Base-by-base conservation (phyloP, 2,113 vertebrate genomes). In the Trinectes maculatus region DNA sequence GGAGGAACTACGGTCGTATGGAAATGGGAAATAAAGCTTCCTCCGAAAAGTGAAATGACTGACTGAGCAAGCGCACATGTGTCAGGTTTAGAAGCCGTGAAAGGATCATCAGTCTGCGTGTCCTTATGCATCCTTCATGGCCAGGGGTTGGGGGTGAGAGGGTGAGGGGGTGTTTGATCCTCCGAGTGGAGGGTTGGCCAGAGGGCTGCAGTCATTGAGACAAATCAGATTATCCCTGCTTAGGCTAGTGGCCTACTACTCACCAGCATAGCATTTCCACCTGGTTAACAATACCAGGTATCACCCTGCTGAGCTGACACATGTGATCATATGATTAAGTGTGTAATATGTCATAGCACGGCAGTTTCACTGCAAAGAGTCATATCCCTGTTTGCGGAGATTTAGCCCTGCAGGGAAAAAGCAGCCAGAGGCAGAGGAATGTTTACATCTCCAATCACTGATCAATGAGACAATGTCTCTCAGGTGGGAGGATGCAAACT, bases 181-280 rank as follows among this genome's bases (percentile, higher is more conserved):
- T 59, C 66, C 25, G 28, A 24, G 22, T 63, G 52, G 74, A 71
- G 64, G 52, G 26, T 54, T 66, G 60, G 52, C 62, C 54, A 22
- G 33, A 64, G 53, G 59, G 57, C 54, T 64, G 61, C 52, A 69
- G 76, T 78, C 79, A 68, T 63, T 71, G 84, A 83, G 74, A 85
- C 71, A 82, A 82, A 86, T 84, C 63, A 77, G 78, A 79, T 88
- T 85, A 87, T 77, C 82, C 71, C 57, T 29, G 72, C 73, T 85
- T 74, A 80, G 26, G 64, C 55, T 60, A 43, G 53, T 47, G 64
- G 53, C 60, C 74, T 57, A 51, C 52, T 48, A 46, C 75, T 74
- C 75, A 71, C 29, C 69, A 64, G 62, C 18, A 0, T 63, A 49
- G 63, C 31, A 29, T 73, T 77, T 77, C 61, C 67, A 83, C 83